Conservation (phyloP, 30 jellyfish, hydroid and myxozoan genomes). For the Hydractinia echinata region DNA sequence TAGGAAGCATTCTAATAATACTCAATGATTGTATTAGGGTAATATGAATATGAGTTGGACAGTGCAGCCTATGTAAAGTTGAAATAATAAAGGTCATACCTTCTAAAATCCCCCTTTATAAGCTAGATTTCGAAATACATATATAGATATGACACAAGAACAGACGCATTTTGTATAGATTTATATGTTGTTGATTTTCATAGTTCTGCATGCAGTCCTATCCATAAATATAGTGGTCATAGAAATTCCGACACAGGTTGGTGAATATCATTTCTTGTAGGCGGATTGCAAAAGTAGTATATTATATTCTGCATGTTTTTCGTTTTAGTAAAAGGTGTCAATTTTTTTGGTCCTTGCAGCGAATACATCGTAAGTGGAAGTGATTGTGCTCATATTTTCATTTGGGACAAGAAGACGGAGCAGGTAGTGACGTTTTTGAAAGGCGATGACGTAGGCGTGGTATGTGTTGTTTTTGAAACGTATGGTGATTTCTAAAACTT, state of each 20-base stretch:
- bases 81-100: too few relatives aligned
- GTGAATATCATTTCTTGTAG: background rate
- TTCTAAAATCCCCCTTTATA: too few relatives aligned
- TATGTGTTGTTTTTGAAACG: slow-evolving; percentile 21
- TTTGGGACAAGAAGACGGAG: slow-evolving; percentile 78
- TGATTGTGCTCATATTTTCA: slow-evolving; percentile 89
- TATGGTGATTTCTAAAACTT: background rate
- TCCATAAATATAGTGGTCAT: slow-evolving; percentile 86
- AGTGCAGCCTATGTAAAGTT: too few relatives aligned
- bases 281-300: background rate
- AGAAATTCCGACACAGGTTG: slow-evolving; percentile 96
- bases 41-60: too few relatives aligned
- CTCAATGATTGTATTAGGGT: too few relatives aligned
- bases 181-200: background rate
- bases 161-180: too few relatives aligned
- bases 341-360: slow-evolving; percentile 88
- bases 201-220: slow-evolving; percentile 59
- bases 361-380: slow-evolving; percentile 97
- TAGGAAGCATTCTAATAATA: too few relatives aligned
- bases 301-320: background rate
- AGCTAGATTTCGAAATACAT: too few relatives aligned
- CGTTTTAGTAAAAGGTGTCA: slow-evolving; percentile 85
- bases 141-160: too few relatives aligned
- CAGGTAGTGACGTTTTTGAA: slow-evolving; percentile 73
- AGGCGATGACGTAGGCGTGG: slow-evolving; percentile 98